Base-by-base conservation (phyloP, 2,888 invertebrate species). In the Macropis europaea region DNA sequence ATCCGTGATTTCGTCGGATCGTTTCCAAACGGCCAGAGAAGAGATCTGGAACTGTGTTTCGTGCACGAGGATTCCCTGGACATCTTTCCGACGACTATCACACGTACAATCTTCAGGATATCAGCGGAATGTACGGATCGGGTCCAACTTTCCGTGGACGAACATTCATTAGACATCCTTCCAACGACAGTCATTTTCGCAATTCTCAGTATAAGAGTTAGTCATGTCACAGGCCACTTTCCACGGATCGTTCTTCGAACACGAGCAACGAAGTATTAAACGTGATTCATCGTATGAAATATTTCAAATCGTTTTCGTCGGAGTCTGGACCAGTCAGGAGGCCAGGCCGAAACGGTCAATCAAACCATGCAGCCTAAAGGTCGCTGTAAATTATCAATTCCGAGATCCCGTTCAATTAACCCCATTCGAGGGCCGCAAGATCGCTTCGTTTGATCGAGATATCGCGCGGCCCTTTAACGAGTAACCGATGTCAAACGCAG, bases 401-500 rank as follows among this genome's bases (percentile, higher is more conserved):
- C 40, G 70, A 64, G 69, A 73, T 78, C 67, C 71, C 54, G 73
- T 79, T 81, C 79, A 73, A 81, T 80, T 81, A 80, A 81, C 67
- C 67, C 70, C 60, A 57, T 76, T 76, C 61, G 70, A 59, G 69
- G 38, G 71, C 62, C 70, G 66, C 77, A 80, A 75, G 79, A 81
- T n/a, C n/a, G 81, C 48, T 68, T 52, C 73, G 81, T 79, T 79
- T 79, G 81, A 79, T 79, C 79, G 81, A 81, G 81, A 71, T 71
- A 79, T 81, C 79, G 76, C 76, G 70, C 69, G 70, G 77, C 74
- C 78, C 78, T 83, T 83, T 82, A 85, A 84, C 82, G 81, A 81
- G 79, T 78, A 81, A 83, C 81, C 80, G 78, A 81, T 77, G 81
- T 82, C 82, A 82, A 80, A 82, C 82, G 76, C 82, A 81, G 81